Conservation (phyloP, 2,113 vertebrate genomes). For the Pachycephala philippinensis region DNA sequence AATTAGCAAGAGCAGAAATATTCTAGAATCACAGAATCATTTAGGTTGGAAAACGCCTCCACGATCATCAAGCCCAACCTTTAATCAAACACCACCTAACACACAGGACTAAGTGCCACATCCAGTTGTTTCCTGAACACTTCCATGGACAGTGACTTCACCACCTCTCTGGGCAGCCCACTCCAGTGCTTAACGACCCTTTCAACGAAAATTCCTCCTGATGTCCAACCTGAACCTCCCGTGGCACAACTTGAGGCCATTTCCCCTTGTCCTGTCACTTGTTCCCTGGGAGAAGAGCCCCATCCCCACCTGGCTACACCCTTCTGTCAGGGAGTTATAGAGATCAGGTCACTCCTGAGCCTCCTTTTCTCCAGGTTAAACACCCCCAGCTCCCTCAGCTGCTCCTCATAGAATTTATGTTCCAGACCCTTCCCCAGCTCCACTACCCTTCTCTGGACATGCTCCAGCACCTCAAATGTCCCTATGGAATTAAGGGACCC, state of each 20-base stretch:
- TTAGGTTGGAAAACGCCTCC: not conserved
- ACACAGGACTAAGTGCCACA: not conserved
- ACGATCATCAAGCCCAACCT: not conserved
- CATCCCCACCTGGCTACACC: not conserved
- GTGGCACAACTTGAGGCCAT: too few relatives aligned
- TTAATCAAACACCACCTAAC: not conserved
- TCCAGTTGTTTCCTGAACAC: not conserved
- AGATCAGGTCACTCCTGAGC: not conserved
- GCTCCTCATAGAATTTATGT: not conserved
- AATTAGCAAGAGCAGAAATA: not conserved
- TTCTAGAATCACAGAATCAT: not conserved
- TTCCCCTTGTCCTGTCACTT: not conserved
- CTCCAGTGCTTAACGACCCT: not conserved
- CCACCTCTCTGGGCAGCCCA: not conserved
- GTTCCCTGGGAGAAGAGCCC: not conserved
- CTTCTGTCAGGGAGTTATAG: not conserved
- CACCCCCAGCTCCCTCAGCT: not conserved
- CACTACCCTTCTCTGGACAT: not conserved
- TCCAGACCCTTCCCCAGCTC: not conserved
- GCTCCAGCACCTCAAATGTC: not conserved
- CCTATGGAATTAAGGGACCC: not conserved
- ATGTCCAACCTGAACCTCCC: not conserved
- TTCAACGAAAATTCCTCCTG: not conserved
- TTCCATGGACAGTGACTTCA: not conserved
- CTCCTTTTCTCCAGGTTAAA: not conserved